Evolutionary conservation across 2,113 vertebrate genomes (phyloP).

Genomic region (Pristiophorus japonicus): DNA sequence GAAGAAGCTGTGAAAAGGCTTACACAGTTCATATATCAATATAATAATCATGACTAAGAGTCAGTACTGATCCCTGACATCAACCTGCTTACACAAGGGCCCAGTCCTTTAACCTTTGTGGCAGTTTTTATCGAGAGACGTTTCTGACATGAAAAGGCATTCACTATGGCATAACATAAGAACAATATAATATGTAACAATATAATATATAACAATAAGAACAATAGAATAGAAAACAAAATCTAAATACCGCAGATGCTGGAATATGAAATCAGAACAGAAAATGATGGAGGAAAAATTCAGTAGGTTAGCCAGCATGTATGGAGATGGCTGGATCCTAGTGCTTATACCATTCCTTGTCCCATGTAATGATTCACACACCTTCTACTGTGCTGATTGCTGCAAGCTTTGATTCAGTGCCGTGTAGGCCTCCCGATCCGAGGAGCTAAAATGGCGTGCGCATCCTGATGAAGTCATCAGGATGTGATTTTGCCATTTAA

Average conservation of each 20-base stretch:
- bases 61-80: background rate
- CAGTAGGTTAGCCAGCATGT: background rate
- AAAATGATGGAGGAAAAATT: background rate
- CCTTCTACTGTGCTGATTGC: background rate
- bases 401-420: background rate
- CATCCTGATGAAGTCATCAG: background rate
- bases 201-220: background rate
- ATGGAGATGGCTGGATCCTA: background rate
- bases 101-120: background rate
- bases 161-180: background rate
- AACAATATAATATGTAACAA: background rate
- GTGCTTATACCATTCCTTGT: background rate
- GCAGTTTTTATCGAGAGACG: background rate
- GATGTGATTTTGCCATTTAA: background rate
- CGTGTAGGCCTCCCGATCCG: background rate
- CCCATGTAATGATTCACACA: background rate
- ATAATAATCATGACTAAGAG: background rate
- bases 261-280: background rate
- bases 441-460: background rate
- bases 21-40: background rate
- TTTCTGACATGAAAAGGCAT: background rate
- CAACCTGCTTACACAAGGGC: background rate
- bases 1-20: background rate
- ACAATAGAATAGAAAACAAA: background rate
- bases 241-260: background rate